Percentiles rank a stretch among this genome's conserved stretches.
Conservation (phyloP, 2,888 invertebrate species). For the Eledona agricola region DNA sequence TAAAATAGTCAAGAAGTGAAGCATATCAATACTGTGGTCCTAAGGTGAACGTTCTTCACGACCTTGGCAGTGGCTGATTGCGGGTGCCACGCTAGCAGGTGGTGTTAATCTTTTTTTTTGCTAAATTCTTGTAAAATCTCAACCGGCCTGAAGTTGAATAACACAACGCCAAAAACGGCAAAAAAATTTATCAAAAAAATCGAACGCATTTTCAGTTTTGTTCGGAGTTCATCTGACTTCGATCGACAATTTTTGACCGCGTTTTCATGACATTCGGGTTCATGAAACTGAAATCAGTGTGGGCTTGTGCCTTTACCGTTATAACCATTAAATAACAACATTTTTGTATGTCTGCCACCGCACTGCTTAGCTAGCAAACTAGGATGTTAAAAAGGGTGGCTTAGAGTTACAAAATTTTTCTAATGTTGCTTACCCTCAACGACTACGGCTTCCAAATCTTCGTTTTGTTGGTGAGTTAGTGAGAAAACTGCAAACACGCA, state of each 20-base stretch:
- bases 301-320: conserved; percentile 40
- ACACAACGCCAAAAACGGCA: conserved; percentile 1
- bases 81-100: conserved; percentile 40
- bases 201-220: background rate
- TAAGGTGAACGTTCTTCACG: conserved; percentile 59
- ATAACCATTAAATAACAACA: conserved; percentile 42
- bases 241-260: background rate
- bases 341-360: no score
- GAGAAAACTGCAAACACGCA: conserved; percentile 41
- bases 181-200: conserved; percentile 1
- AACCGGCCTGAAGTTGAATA: conserved; percentile 1
- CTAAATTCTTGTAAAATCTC: conserved; percentile 7
- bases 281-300: conserved; percentile 2
- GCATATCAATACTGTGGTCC: conserved; percentile 48
- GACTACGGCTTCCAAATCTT: conserved; percentile 46
- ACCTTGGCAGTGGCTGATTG: conserved; percentile 57
- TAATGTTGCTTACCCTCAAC: conserved; percentile 50
- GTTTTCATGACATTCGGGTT: background rate
- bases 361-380: no score
- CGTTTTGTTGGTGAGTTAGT: conserved; percentile 38
- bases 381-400: conserved; percentile 20
- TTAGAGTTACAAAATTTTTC: conserved; percentile 21
- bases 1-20: conserved; percentile 25
- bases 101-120: conserved; percentile 28
- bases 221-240: no score